Conservation (phyloP, 2,113 vertebrate species). For the Aptenodytes patagonicus region DNA sequence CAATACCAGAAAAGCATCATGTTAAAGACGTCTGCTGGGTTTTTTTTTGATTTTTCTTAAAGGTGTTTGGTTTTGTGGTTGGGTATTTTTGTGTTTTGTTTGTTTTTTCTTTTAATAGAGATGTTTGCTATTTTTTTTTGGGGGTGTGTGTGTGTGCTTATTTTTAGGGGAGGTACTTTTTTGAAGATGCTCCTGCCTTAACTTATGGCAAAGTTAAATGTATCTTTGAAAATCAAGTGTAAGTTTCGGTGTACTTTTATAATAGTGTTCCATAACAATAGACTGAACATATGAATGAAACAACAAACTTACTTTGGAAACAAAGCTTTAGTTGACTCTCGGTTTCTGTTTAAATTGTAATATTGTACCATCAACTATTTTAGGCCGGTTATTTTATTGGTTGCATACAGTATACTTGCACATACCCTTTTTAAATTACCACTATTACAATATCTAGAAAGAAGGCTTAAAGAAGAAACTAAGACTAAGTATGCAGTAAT, state of each 20-base stretch:
- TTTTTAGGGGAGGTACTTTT: neutral
- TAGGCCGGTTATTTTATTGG: neutral
- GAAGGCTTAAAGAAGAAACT: neutral
- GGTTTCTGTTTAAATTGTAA: neutral
- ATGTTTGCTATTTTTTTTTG: fast-evolving
- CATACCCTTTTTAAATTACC: neutral
- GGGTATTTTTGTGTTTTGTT: too few relatives aligned
- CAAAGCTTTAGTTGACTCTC: neutral
- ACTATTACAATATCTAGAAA: neutral
- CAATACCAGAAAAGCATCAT: fast-evolving
- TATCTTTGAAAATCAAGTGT: neutral
- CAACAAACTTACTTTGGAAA: neutral
- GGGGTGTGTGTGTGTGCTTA: too few relatives aligned
- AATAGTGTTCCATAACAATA: neutral
- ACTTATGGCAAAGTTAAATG: neutral
- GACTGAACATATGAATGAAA: neutral
- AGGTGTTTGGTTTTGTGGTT: neutral
- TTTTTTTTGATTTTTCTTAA: neutral
- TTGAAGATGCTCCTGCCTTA: neutral
- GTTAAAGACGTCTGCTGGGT: neutral
- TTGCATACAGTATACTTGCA: neutral
- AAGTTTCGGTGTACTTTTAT: neutral
- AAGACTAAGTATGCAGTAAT: too few relatives aligned
- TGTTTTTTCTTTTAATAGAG: neutral
- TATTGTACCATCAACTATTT: neutral